These are phyloP conservation scores for Apotomis turbidana DNA, from an alignment of 2,888 invertebrate genomes.

Conservation along the genomic window DNA sequence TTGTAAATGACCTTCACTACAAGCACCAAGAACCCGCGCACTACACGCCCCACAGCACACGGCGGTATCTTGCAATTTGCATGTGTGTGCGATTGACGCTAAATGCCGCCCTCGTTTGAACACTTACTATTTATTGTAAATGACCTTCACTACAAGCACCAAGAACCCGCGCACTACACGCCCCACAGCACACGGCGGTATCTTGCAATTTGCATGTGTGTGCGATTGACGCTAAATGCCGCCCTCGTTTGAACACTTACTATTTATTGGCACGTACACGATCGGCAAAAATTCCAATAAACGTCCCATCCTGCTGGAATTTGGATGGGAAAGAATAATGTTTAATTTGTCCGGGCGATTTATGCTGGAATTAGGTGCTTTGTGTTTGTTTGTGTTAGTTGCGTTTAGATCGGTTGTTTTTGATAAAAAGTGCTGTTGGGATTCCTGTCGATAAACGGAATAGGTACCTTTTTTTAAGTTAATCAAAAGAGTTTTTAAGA, in stretches of 20 bases:
- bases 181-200: conserved; percentile 79
- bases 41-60: conserved; percentile 74
- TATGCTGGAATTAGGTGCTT: conserved; percentile 55
- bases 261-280: conserved; percentile 81
- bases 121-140: conserved; percentile 56
- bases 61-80: conserved; percentile 80
- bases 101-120: conserved; percentile 56
- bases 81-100: conserved; percentile 56
- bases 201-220: conserved; percentile 78
- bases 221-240: conserved; percentile 48
- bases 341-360: conserved; percentile 77
- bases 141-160: conserved; percentile 51
- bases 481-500: too few relatives aligned
- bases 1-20: conserved; percentile 52
- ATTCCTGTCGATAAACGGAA: too few relatives aligned
- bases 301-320: conserved; percentile 69
- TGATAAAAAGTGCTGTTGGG: neutral
- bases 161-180: conserved; percentile 53
- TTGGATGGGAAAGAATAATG: conserved; percentile 78
- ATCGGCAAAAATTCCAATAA: conserved; percentile 82
- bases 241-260: conserved; percentile 67
- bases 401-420: neutral
- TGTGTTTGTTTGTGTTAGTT: conserved; percentile 45
- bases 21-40: conserved; percentile 57
- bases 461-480: too few relatives aligned